Conservation (phyloP, 1,140 invertebrate species). For the Camponotus floridanus region DNA sequence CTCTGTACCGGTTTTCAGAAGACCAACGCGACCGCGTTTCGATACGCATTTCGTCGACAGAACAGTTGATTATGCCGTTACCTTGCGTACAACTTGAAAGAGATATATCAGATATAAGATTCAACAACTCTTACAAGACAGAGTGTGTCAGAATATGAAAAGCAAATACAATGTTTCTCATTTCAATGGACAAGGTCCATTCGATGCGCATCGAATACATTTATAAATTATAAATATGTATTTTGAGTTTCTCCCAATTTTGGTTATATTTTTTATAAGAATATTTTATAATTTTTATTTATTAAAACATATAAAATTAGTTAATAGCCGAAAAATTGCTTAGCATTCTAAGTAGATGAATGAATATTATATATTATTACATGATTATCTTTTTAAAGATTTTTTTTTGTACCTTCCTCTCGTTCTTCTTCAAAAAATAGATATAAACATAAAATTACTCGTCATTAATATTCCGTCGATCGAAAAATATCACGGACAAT, state of each 20-base stretch:
- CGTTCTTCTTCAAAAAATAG: neutral
- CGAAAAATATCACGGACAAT: conserved; percentile 33
- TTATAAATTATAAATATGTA: neutral
- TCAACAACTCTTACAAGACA: neutral
- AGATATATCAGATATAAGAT: conserved; percentile 3
- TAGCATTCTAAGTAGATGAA: neutral
- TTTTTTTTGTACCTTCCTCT: neutral
- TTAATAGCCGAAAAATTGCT: neutral
- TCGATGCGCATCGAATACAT: neutral
- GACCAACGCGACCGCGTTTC: conserved; percentile 17
- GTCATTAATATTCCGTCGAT: conserved; percentile 10
- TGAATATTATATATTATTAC: neutral
- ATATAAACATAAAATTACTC: neutral
- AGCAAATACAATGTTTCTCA: neutral
- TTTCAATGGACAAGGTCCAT: neutral
- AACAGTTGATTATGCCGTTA: conserved; percentile 37
- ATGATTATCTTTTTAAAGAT: neutral
- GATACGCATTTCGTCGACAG: conserved; percentile 42
- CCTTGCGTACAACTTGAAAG: neutral
- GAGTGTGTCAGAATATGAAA: neutral
- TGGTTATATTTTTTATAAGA: neutral
- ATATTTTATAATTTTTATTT: neutral
- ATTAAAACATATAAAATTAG: neutral
- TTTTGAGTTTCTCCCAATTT: neutral
- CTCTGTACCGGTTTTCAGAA: conserved; percentile 39